phyloP scores from a whole-genome alignment of 2,113 vertebrate genomes.

The Gymnobelideus leadbeateri region DNA sequence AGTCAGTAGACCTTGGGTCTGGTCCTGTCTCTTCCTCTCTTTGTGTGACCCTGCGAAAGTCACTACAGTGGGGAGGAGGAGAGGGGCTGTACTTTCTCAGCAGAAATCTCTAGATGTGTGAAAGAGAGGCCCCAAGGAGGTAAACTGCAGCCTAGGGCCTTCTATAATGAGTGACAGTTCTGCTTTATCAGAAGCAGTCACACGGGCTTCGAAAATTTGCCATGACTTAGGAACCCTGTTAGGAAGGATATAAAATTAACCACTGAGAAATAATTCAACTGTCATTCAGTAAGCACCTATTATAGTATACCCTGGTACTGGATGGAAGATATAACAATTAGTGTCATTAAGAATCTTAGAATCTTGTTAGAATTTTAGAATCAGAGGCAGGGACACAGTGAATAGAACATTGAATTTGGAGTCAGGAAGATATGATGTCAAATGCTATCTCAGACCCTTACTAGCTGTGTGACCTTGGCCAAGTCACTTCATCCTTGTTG shows the following conservation, averaged over 20 bases:
- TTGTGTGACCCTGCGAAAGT: neutral
- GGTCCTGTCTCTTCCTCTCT: neutral
- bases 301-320: neutral
- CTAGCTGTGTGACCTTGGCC: neutral
- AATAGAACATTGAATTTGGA: neutral
- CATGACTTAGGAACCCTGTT: neutral
- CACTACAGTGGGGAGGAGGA: neutral
- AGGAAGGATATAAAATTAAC: conserved; percentile 7
- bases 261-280: conserved; percentile 12
- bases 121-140: neutral
- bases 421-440: neutral
- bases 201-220: neutral
- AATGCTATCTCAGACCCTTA: neutral
- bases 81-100: neutral
- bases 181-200: neutral
- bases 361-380: neutral
- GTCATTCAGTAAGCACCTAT: neutral
- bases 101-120: neutral
- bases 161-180: neutral
- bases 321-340: neutral
- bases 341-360: neutral
- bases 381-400: neutral
- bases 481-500: neutral
- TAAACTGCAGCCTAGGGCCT: neutral
- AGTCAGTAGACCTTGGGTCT: neutral